Percentiles rank a stretch among this genome's conserved stretches.
These are phyloP conservation scores for Plemyria rubiginata DNA, from an alignment of 2,888 invertebrate genomes.

Conservation along the genomic window DNA sequence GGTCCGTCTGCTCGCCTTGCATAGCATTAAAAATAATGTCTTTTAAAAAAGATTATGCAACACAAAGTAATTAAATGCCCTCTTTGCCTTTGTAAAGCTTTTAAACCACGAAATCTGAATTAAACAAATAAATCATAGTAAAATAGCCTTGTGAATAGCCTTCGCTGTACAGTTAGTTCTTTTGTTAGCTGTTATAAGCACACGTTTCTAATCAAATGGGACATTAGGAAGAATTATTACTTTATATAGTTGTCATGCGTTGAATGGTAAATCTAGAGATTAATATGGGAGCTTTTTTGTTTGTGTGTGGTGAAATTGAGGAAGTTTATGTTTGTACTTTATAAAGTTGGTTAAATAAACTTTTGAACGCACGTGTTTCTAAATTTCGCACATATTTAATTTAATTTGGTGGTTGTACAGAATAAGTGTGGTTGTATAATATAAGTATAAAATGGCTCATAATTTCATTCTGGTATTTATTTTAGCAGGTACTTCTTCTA, in stretches of 20 bases:
- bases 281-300: slow-evolving; percentile 42
- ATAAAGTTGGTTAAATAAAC: not conserved
- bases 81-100: slow-evolving; percentile 21
- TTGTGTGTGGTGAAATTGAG: slow-evolving; percentile 39
- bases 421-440: no score
- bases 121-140: slow-evolving; percentile 78
- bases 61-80: slow-evolving; percentile 2
- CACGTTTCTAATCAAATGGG: slow-evolving; percentile 76
- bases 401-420: no score
- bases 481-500: no score
- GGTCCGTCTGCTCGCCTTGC: no score
- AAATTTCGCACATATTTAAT: no score
- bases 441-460: no score
- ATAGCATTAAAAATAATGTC: not conserved
- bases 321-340: slow-evolving; percentile 6
- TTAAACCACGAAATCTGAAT: slow-evolving; percentile 71
- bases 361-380: no score
- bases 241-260: slow-evolving; percentile 70
- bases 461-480: no score
- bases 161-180: slow-evolving; percentile 66
- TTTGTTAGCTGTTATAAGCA: slow-evolving; percentile 70
- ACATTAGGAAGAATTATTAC: slow-evolving; percentile 81
- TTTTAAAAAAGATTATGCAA: slow-evolving; percentile 6
- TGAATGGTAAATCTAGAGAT: slow-evolving; percentile 71
- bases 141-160: slow-evolving; percentile 78